Base-by-base conservation (phyloP, 2,113 vertebrate genomes). In the Penelope pileata region DNA sequence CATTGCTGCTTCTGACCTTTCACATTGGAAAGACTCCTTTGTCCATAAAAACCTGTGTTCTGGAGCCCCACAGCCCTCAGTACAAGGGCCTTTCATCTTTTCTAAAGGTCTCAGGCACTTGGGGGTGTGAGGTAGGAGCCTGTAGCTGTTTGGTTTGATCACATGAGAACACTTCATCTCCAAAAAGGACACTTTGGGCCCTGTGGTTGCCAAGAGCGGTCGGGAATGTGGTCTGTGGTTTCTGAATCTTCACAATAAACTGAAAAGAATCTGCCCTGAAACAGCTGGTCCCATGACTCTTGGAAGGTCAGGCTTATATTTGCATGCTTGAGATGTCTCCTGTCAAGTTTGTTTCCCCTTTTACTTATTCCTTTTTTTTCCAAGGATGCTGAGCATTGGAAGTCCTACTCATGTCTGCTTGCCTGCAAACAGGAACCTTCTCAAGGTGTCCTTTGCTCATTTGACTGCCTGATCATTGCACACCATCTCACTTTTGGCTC, bases 171-270 rank as follows among this genome's bases (percentile, higher is more conserved):
- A 27, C 26, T 78, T 88, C 27, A 27, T 86, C 47, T 67, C 19
- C 40, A 59, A 56, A n/a, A 92, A 92, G 76, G 43, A n/a, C 32
- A 47, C 91, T 84, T 95, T 19, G 60, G 53, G 16, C 76, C 47
- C 21, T 88, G 69, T 47, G 60, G 51, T 88, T 90, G 88, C 86
- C 91, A 90, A 62, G 73, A 90, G 83, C 26, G 80, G 72, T 93
- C 86, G 72, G 80, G 86, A 96, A 95, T 79, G 91, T 83, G 88
- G 88, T 82, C 73, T 88, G 95, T 94, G 95, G 94, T 93, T 96
- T 94, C 59, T 86, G 80, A 83, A 78, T 86, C 86, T 48, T 96
- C 76, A 48, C 51, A 88, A 56, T 63, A 82, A 86, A 78, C 54
- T 19, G 43, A 47, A 86, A 90, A 74, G 95, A 96, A 93, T 96